These are phyloP conservation scores for Carassius gibelio DNA, from an alignment of 2,113 vertebrate species.

Conservation along the genomic window DNA sequence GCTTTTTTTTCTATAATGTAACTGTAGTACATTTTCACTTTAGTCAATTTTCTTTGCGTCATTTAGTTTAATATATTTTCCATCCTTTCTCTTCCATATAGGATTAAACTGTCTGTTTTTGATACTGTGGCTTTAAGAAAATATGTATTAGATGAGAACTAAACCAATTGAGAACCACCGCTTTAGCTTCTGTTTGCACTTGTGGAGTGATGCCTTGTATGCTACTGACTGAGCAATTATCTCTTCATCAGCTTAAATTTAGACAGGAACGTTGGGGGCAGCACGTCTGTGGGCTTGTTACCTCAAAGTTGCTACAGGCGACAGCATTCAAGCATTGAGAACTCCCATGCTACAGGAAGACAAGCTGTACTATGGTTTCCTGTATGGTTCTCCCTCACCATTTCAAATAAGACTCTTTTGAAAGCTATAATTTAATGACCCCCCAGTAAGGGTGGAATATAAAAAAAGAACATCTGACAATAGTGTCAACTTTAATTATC, in stretches of 20 bases:
- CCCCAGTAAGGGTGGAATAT: not conserved
- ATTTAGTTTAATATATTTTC: not conserved
- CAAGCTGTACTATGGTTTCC: constrained; percentile 39
- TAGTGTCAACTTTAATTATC: constrained; percentile 45
- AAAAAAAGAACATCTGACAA: constrained; percentile 23
- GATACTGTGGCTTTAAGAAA: not conserved
- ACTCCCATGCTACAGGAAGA: constrained; percentile 45
- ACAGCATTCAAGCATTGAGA: constrained; percentile 43
- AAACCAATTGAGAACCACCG: not conserved
- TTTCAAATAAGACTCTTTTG: not conserved
- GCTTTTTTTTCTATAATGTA: not conserved
- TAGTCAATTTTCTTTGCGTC: not conserved
- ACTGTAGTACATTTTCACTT: not conserved
- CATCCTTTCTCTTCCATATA: not conserved
- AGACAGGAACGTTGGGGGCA: constrained; percentile 28
- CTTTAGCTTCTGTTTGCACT: not conserved
- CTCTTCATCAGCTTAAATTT: constrained; percentile 50
- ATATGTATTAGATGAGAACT: not conserved
- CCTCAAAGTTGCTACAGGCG: constrained; percentile 38
- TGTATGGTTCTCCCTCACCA: constrained; percentile 15
- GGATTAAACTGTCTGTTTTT: not conserved
- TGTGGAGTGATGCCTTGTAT: not conserved
- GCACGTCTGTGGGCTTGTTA: constrained; percentile 26
- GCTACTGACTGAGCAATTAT: constrained; percentile 50
- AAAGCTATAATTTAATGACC: constrained; percentile 7